Conservation (phyloP, 2,797 vertebrate species). For the Poeciliopsis paucimaculata region DNA sequence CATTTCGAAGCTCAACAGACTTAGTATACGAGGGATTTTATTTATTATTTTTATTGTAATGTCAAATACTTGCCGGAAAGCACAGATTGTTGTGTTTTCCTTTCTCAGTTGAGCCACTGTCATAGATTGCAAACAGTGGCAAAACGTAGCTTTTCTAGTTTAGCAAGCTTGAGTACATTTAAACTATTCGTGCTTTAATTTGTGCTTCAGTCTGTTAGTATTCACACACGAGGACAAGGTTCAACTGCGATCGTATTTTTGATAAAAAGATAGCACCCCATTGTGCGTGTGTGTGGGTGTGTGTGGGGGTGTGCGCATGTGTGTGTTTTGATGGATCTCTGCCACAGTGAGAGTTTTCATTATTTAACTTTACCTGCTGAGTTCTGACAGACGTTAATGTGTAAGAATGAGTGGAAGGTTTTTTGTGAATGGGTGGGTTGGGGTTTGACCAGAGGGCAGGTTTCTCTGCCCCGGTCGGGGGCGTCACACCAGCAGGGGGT, state of each 20-base stretch:
- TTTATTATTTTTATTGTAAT: neutral
- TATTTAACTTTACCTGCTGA: neutral
- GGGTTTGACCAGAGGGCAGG: constrained; percentile 58
- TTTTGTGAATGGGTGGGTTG: constrained; percentile 9
- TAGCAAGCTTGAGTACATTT: neutral
- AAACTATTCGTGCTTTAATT: neutral
- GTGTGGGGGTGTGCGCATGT: no score
- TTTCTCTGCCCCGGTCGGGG: constrained; percentile 48
- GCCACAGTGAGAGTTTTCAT: constrained; percentile 3
- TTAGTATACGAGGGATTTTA: neutral
- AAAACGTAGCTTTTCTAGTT: neutral
- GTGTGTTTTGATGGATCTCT: neutral
- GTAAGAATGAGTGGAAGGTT: neutral
- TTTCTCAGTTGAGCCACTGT: neutral
- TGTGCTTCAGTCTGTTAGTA: neutral
- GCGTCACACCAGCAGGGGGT: constrained; percentile 93
- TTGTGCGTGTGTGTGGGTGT: neutral
- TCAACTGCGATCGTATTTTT: neutral
- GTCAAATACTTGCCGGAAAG: neutral
- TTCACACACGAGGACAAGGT: neutral
- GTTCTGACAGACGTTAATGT: constrained; percentile 1
- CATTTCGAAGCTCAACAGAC: neutral
- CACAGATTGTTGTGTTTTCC: neutral
- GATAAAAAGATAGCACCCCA: neutral
- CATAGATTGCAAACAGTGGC: neutral